Percentiles rank a stretch among this genome's conserved stretches.
phyloP scores from a whole-genome alignment of 2,797 vertebrate species.

The Peromyscus nudipes region DNA sequence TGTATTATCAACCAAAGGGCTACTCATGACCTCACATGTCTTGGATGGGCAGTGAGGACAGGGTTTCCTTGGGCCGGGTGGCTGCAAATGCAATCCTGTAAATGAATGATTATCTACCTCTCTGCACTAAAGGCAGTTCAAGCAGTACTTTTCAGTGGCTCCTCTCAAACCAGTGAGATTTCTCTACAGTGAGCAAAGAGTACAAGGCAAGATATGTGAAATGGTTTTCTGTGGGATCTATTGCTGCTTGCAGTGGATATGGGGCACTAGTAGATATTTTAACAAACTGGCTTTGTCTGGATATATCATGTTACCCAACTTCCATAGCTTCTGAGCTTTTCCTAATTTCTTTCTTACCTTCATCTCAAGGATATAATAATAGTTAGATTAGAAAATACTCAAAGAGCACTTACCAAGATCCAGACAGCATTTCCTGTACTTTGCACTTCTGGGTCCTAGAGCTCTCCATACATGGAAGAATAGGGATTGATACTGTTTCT shows the following conservation, averaged over 20 bases:
- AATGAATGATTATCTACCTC: neutral
- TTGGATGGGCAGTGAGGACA: neutral
- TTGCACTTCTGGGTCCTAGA: neutral
- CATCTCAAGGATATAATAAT: neutral
- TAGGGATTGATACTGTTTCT: neutral
- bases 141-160: neutral
- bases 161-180: neutral
- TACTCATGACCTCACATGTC: neutral
- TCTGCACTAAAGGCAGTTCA: neutral
- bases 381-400: neutral
- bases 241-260: neutral
- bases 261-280: neutral
- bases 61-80: neutral
- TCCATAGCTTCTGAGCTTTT: neutral
- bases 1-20: constrained; percentile 2
- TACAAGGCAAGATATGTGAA: neutral
- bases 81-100: neutral
- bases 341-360: constrained; percentile 40
- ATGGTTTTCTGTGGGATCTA: neutral
- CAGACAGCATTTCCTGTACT: neutral
- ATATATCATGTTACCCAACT: neutral
- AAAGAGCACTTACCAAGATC: neutral
- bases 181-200: neutral
- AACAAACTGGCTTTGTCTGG: neutral
- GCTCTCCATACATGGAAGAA: neutral